Percentiles rank a stretch among this genome's conserved stretches.
Evolutionary conservation across 1,140 invertebrate genomes (phyloP).

Genomic region (Eciton burchellii): DNA sequence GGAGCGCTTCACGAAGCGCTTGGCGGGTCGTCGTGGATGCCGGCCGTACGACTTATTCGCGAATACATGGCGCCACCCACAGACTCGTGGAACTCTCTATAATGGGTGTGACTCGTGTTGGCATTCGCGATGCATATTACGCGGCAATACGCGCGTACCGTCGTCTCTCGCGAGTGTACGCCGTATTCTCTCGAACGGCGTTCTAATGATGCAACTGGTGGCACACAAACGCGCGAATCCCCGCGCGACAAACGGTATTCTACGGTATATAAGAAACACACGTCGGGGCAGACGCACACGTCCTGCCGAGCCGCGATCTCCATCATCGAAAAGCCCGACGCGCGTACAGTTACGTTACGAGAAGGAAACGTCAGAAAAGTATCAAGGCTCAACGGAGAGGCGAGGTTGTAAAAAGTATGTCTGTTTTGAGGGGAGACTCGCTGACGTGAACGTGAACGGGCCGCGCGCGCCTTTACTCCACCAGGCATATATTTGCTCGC

Average conservation of each 20-base stretch:
- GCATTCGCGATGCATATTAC: conserved; percentile 75
- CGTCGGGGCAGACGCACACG: neutral
- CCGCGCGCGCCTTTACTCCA: too few relatives aligned
- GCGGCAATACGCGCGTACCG: conserved; percentile 41
- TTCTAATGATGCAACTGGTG: conserved; percentile 60
- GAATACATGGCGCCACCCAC: conserved; percentile 73
- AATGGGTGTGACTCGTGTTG: conserved; percentile 77
- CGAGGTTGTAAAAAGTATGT: too few relatives aligned
- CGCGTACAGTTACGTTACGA: too few relatives aligned
- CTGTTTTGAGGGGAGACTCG: too few relatives aligned
- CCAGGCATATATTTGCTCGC: neutral
- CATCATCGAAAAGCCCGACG: neutral
- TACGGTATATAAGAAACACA: neutral
- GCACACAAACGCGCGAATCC: conserved; percentile 62
- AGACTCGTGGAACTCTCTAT: conserved; percentile 62
- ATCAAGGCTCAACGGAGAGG: too few relatives aligned
- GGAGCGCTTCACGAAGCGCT: conserved; percentile 30
- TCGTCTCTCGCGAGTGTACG: conserved; percentile 50
- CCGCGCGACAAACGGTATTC: conserved; percentile 1
- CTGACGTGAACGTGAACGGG: too few relatives aligned
- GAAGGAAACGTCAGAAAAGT: too few relatives aligned
- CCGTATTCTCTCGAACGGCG: conserved; percentile 45
- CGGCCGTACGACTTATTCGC: conserved; percentile 67
- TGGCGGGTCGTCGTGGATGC: conserved; percentile 47
- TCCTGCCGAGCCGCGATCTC: neutral